Evolutionary conservation across 2,113 vertebrate species (phyloP), one percentile per base, ranked within the genome.

Genomic region (Dicrurus megarhynchus): DNA sequence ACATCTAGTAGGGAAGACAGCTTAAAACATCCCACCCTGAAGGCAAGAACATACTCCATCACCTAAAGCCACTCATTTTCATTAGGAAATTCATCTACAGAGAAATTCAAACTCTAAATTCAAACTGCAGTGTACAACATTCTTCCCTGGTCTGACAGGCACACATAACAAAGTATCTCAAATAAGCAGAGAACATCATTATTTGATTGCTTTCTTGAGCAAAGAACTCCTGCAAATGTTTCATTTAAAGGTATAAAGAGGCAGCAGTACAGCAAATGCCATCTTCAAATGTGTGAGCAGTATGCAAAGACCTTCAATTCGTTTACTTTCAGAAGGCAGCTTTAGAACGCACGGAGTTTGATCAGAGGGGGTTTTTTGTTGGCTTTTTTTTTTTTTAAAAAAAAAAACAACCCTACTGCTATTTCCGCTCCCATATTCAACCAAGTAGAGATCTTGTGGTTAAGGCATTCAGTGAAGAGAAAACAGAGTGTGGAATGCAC

Each of bases 351-450:
- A 96, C 4, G 4, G 84, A 84, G 49, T 89, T 84, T 96, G 57
- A 87, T 87, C 93, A 75, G 83, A 81, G 67, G 88, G 64, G 20
- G 12, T n/a, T 77, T 97, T 57, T 56, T 27, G 57, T 69, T 50
- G 47, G 26, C 1, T 27, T 82, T 39, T 33, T 20, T 12, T 30
- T 69, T 65, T 50, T 68, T 70, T 50, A 60, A 39, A 47, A 57
- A 50, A 16, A 32, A 46, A 42, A 42, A 60, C 39, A 33, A 33
- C 10, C 71, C 79, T 96, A 79, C 65, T 95, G 96, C 95, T 96
- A 96, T 96, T 98, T 98, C 97, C 96, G 95, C 77, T 97, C 91
- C 89, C 74, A 74, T 90, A 96, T 94, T 96, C 91, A 90, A 98
- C 96, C 60, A 33, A 95, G 81, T 18, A 75, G 82, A 83, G 85